Evolutionary conservation across 2,888 invertebrate species (phyloP), one percentile per base, ranked within the genome.

Genomic region (Chloroclystis v-ata): DNA sequence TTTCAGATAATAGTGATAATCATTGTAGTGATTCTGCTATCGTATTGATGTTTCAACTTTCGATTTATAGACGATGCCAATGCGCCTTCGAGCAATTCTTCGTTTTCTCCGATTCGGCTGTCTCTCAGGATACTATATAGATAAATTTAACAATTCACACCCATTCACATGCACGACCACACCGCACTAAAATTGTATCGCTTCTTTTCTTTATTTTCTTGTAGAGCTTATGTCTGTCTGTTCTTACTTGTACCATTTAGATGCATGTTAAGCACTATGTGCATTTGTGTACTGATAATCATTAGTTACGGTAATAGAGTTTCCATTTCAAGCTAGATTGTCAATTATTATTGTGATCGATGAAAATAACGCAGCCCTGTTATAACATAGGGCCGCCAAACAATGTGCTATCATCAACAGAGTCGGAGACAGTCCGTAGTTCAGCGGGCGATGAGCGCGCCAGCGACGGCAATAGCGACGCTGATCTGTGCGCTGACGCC

Each of bases 401-500:
- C 33, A 45, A 29, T 56, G 46, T 59, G 56, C 52, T 53, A 46
- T 43, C 26, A 50, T 50, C 50, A 48, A 47, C 72, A 85, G 86
- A 87, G 59, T 82, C 84, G 1, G 86, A 87, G 61, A 78, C 75
- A 30, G 59, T 83, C 13, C 81, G 82, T 43, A 84, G 81, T 50
- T 79, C 83, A 1, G 82, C 72, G 26, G 83, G 84, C 5, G 86
- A 87, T 56, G 86, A 86, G 63, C 79, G 84, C 14, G 83, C 77
- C 39, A 85, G 85, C 38, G 86, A 87, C 35, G 85, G 84, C n/a
- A 85, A 85, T 56, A 85, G 85, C 13, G 87, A 87, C 38, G 83
- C 77, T 0, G 85, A 88, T 56, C 65, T 74, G 4, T 81, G 85
- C 7, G 78, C 75, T 1, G 89, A 82, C 52, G 85, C 87, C 42